Conservation (phyloP, 2,113 vertebrate genomes). For the Poecile atricapillus region DNA sequence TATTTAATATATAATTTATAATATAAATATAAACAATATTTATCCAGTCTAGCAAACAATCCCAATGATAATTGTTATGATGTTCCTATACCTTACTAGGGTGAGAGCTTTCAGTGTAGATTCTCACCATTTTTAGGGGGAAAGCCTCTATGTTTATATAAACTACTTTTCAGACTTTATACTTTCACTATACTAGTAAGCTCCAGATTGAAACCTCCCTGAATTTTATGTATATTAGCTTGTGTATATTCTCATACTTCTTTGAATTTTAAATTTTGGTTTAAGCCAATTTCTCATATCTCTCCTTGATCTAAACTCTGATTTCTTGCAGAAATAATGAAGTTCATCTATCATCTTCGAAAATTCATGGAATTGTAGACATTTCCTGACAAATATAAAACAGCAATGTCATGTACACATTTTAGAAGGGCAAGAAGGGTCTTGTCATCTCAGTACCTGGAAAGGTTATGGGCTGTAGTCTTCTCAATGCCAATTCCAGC, state of each 20-base stretch:
- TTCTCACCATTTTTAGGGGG: rapidly evolving
- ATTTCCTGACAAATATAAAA: not conserved
- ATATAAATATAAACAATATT: not conserved
- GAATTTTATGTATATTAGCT: not conserved
- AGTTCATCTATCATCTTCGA: not conserved
- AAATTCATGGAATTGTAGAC: not conserved
- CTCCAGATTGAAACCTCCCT: not conserved
- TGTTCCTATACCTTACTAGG: not conserved
- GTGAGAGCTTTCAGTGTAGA: not conserved
- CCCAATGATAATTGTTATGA: not conserved
- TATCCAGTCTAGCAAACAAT: not conserved
- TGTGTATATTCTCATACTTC: not conserved
- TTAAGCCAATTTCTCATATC: not conserved
- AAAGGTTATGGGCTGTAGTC: not conserved
- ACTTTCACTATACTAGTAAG: not conserved
- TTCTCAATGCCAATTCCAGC: not conserved
- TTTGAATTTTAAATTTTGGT: not conserved
- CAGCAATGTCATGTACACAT: not conserved
- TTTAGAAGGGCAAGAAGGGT: not conserved
- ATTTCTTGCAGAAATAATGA: not conserved
- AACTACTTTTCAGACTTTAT: not conserved
- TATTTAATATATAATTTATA: too few species aligned
- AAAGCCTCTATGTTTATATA: not conserved
- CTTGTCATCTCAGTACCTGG: not conserved
- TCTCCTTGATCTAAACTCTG: not conserved